Conservation (phyloP, 2,797 vertebrate genomes). For the Brachymystax lenok region DNA sequence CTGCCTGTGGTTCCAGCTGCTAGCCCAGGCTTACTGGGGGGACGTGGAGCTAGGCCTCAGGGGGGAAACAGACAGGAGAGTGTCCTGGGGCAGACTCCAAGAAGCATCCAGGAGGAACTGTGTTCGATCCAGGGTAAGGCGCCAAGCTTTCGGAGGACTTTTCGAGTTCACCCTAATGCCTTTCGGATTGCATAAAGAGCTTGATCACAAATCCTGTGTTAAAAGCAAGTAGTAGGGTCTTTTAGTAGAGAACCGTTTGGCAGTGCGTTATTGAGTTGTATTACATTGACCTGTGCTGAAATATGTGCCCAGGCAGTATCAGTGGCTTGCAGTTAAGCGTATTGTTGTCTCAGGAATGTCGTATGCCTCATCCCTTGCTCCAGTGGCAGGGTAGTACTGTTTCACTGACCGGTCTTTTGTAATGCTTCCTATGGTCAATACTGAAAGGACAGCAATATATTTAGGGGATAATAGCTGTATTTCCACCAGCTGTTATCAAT, state of each 20-base stretch:
- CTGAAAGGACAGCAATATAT: background rate
- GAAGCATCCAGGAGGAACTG: slow-evolving; percentile 71
- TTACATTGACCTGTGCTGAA: background rate
- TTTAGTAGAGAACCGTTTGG: background rate
- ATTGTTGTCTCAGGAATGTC: slow-evolving; percentile 64
- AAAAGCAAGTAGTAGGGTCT: too few species aligned
- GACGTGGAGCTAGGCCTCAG: slow-evolving; percentile 73
- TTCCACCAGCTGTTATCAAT: background rate
- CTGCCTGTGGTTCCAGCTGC: slow-evolving; percentile 78
- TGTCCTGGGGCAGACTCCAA: slow-evolving; percentile 44
- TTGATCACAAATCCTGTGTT: background rate
- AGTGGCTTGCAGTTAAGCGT: slow-evolving; percentile 29
- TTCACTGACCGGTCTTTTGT: slow-evolving; percentile 61
- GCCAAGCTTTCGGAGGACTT: background rate
- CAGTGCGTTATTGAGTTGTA: background rate
- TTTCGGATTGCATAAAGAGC: background rate
- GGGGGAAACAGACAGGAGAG: slow-evolving; percentile 39
- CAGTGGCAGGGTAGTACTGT: slow-evolving; percentile 54
- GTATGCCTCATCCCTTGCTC: slow-evolving; percentile 64
- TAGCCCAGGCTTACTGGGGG: slow-evolving; percentile 76
- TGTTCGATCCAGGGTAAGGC: slow-evolving; percentile 72
- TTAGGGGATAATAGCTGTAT: background rate
- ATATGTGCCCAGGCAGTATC: slow-evolving; percentile 23
- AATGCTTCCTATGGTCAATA: slow-evolving; percentile 37
- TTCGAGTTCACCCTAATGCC: background rate